phyloP scores from a whole-genome alignment of 2,888 invertebrate species.

The Rambutsinella grinnellia region DNA sequence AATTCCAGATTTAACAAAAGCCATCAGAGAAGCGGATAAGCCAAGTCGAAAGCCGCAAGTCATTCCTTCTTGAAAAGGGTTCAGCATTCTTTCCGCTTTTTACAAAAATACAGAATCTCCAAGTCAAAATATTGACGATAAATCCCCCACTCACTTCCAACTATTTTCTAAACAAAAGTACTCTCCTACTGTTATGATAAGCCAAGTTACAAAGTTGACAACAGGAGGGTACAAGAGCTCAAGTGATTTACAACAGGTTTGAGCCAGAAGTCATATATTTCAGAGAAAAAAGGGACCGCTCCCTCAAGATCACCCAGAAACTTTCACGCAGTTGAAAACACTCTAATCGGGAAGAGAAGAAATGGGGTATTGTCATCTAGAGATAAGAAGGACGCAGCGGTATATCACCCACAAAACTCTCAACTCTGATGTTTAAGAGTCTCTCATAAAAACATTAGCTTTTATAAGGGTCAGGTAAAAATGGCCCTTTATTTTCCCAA shows the following conservation, averaged over 20 bases:
- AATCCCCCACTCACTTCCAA: neutral
- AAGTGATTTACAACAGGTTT: slow-evolving; percentile 47
- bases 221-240: slow-evolving; percentile 27
- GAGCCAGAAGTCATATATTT: slow-evolving; percentile 28
- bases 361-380: slow-evolving; percentile 43
- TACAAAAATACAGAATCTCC: too few species aligned
- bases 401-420: neutral
- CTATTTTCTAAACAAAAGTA: too few species aligned
- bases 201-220: slow-evolving; percentile 41
- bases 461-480: neutral
- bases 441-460: neutral
- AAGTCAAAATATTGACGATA: slow-evolving; percentile 45
- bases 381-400: slow-evolving; percentile 18
- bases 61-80: too few species aligned
- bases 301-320: slow-evolving; percentile 51
- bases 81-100: too few species aligned
- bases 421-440: neutral
- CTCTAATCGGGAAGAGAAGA: too few species aligned
- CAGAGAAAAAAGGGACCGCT: slow-evolving; percentile 43
- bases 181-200: slow-evolving; percentile 13
- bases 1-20: too few species aligned
- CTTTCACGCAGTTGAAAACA: slow-evolving; percentile 49
- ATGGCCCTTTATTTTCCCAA: neutral
- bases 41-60: too few species aligned
- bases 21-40: too few species aligned